Percentiles rank a stretch among this genome's conserved stretches.
phyloP scores from a whole-genome alignment of 2,888 invertebrate species.

The Drosophila cyrtoloma region DNA sequence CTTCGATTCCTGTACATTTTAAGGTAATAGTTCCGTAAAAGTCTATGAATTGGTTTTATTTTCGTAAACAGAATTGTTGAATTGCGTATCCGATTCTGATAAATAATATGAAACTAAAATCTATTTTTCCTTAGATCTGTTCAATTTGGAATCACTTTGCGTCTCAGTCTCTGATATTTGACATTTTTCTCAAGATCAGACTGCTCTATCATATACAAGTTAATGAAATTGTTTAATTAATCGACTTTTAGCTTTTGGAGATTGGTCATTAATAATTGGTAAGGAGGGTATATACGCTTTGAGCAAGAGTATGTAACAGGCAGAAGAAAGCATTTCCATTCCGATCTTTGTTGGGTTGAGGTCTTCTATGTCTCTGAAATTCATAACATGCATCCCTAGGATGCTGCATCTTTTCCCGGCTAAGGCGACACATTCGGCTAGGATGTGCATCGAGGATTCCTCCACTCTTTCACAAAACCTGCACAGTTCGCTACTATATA shows the following conservation, averaged over 20 bases:
- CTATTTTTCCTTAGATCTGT: not conserved
- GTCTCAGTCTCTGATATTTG: not conserved
- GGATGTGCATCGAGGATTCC: too few relatives aligned
- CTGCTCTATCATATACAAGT: not conserved
- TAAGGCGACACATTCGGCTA: too few relatives aligned
- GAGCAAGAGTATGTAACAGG: not conserved
- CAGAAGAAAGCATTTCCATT: not conserved
- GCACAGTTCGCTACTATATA: too few relatives aligned
- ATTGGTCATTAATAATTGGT: too few relatives aligned
- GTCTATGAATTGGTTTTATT: too few relatives aligned
- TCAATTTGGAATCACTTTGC: not conserved
- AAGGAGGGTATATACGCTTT: not conserved
- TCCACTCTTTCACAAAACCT: too few relatives aligned
- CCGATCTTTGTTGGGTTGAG: too few relatives aligned
- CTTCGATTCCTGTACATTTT: not conserved
- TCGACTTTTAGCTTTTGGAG: too few relatives aligned
- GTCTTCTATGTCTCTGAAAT: too few relatives aligned
- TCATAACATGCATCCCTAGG: too few relatives aligned
- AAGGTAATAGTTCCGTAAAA: too few relatives aligned
- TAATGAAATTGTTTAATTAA: not conserved
- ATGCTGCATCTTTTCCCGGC: too few relatives aligned
- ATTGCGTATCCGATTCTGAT: not conserved
- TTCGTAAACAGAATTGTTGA: not conserved
- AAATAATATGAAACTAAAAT: not conserved
- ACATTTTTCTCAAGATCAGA: not conserved